Conservation (phyloP, 2,113 vertebrate genomes). For the Odocoileus hemionus region DNA sequence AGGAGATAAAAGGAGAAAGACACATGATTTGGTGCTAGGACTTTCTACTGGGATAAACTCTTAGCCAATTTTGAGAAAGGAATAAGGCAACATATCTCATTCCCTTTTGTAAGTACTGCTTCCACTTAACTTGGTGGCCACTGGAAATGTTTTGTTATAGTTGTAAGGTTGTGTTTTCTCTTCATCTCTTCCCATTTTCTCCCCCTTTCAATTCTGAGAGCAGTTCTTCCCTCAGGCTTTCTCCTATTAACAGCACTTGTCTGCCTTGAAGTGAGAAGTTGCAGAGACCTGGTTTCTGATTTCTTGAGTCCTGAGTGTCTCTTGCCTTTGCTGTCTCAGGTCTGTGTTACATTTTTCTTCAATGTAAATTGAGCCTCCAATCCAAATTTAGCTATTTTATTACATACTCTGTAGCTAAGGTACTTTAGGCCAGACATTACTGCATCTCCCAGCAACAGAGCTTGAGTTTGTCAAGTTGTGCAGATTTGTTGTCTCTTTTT, state of each 20-base stretch:
- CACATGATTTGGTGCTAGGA: background rate
- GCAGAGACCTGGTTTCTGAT: background rate
- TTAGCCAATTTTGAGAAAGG: background rate
- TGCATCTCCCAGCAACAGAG: slow-evolving; percentile 21
- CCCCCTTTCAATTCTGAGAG: background rate
- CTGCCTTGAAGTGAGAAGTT: background rate
- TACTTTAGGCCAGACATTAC: slow-evolving; percentile 45
- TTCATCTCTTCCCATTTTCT: background rate
- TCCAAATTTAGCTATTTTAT: slow-evolving; percentile 53
- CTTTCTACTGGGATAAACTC: background rate
- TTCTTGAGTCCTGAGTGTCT: background rate
- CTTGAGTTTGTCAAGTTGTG: slow-evolving; percentile 20
- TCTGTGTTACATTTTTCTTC: background rate
- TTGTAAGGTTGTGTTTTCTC: fast-evolving
- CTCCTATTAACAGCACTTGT: background rate
- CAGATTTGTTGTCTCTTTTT: slow-evolving; percentile 16
- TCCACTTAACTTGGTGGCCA: background rate
- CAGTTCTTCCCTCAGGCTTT: background rate
- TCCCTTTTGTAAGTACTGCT: background rate
- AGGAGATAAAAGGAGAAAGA: background rate
- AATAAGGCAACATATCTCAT: background rate
- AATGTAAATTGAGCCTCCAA: background rate
- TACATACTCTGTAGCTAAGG: slow-evolving; percentile 32
- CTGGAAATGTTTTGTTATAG: background rate
- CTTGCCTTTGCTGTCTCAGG: background rate